Evolutionary conservation across 1,140 invertebrate species (phyloP).

Genomic region (Wiebesia pumilae): DNA sequence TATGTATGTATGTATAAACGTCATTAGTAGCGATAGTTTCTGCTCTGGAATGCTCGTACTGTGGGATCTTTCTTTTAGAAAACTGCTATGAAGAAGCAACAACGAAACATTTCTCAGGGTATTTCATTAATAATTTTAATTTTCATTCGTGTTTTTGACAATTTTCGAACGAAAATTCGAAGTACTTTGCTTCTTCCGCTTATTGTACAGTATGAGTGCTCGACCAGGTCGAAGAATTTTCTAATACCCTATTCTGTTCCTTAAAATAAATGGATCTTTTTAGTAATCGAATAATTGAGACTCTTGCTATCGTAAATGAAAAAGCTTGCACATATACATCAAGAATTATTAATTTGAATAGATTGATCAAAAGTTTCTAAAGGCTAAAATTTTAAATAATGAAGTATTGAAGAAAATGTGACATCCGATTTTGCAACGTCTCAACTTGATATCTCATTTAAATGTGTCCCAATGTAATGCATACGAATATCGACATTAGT

Average conservation of each 20-base stretch:
- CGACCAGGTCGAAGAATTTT: not conserved
- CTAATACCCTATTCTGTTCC: not conserved
- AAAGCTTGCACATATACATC: not conserved
- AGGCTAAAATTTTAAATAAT: not conserved
- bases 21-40: not conserved
- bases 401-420: not conserved
- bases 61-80: not conserved
- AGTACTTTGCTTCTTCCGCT: too few relatives aligned
- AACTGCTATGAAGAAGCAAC: not conserved
- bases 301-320: not conserved
- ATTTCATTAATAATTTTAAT: conserved; percentile 1
- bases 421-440: too few relatives aligned
- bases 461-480: too few relatives aligned
- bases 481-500: too few relatives aligned
- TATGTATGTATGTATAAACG: not conserved
- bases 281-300: not conserved
- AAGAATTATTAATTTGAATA: not conserved
- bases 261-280: not conserved
- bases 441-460: too few relatives aligned
- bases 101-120: not conserved
- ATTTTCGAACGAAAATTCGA: too few relatives aligned
- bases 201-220: not conserved
- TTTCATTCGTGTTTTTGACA: too few relatives aligned
- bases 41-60: not conserved
- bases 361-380: not conserved